These are phyloP conservation scores for Drosophila neutralis DNA, from an alignment of 2,888 invertebrate genomes.

Conservation along the genomic window DNA sequence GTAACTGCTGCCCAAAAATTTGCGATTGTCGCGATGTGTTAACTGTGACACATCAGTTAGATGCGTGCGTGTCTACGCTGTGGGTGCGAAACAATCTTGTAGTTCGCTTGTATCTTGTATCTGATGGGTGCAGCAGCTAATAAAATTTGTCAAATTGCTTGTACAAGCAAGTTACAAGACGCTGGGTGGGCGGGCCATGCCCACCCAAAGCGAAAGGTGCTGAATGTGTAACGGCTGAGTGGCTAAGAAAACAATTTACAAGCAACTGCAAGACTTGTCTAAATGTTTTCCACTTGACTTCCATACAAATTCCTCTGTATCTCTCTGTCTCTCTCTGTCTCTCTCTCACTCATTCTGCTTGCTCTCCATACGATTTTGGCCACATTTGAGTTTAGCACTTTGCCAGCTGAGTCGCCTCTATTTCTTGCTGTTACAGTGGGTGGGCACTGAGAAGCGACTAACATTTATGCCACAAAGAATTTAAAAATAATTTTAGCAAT, in stretches of 20 bases:
- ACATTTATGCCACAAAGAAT: conserved; percentile 78
- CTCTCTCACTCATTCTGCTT: conserved; percentile 23
- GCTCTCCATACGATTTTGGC: conserved; percentile 43
- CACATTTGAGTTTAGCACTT: conserved; percentile 19
- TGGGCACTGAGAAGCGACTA: conserved; percentile 79
- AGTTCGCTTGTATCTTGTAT: conserved; percentile 12
- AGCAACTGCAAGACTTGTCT: conserved; percentile 9
- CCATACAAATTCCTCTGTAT: conserved; percentile 59
- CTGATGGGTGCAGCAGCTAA: conserved; percentile 67
- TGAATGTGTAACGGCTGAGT: conserved; percentile 70
- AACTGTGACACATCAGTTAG: conserved; percentile 30
- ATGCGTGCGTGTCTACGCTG: conserved; percentile 8
- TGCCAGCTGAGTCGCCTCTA: conserved; percentile 16
- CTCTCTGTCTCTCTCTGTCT: not conserved
- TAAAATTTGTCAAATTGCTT: conserved; percentile 75
- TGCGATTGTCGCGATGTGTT: conserved; percentile 28
- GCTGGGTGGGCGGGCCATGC: conserved; percentile 49
- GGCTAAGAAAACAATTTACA: conserved; percentile 46
- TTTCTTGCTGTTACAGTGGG: conserved; percentile 68
- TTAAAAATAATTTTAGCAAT: conserved; percentile 79
- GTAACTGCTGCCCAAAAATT: conserved; percentile 32
- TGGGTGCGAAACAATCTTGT: conserved; percentile 31
- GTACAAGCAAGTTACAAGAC: conserved; percentile 39
- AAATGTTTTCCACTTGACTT: conserved; percentile 63
- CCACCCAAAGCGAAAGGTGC: conserved; percentile 66